Evolutionary conservation across 2,113 vertebrate species (phyloP).

Genomic region (Scortum barcoo): DNA sequence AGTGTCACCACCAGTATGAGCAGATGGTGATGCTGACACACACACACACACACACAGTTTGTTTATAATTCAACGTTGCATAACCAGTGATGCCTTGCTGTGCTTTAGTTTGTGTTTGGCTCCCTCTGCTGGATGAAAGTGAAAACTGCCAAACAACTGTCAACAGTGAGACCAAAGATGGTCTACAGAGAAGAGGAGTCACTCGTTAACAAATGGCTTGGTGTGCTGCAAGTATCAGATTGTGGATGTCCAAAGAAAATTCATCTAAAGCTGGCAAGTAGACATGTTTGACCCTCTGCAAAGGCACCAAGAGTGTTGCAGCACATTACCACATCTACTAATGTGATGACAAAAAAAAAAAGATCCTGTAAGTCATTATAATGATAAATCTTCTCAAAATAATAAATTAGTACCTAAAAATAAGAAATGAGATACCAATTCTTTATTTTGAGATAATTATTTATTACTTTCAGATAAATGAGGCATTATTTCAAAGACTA

Average conservation of each 20-base stretch:
- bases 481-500: too few relatives aligned
- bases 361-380: too few relatives aligned
- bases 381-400: too few relatives aligned
- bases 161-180: background rate
- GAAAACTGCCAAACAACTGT: background rate
- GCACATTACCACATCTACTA: too few relatives aligned
- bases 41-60: background rate
- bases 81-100: background rate
- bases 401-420: too few relatives aligned
- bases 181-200: background rate
- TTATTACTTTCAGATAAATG: too few relatives aligned
- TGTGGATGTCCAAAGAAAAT: background rate
- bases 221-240: background rate
- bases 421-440: too few relatives aligned
- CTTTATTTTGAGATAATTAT: too few relatives aligned
- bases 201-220: background rate
- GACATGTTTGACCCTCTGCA: too few relatives aligned
- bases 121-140: conserved; percentile 54
- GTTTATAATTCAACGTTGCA: background rate
- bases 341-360: too few relatives aligned
- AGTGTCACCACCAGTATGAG: background rate
- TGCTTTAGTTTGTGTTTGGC: background rate
- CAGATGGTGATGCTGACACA: background rate
- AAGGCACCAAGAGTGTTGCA: too few relatives aligned
- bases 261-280: too few relatives aligned